Base-by-base conservation (phyloP, 2,797 vertebrate genomes). In the Labeo calbasu region DNA sequence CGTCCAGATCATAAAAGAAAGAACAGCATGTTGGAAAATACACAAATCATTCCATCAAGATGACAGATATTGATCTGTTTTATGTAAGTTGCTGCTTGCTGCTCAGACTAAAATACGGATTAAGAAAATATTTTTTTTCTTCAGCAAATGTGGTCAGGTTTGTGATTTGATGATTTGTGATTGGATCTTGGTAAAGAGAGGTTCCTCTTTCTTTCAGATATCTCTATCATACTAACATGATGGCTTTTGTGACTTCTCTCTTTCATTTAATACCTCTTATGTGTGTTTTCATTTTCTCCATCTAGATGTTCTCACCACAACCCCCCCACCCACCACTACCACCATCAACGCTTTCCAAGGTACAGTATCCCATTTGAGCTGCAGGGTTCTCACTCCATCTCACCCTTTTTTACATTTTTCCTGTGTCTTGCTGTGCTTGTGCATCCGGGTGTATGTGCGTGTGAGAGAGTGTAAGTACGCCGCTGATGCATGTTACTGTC, bases 241-340 rank as follows among this genome's bases (percentile, higher is more conserved):
- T 71, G 69, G 55, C 61, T 73, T 81, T 77, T 70, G 68, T 81
- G 53, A 85, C 80, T 68, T 73, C 77, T 57, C 77, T 95, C 93
- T 94, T 92, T 90, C 91, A 92, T 92, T 92, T 91, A 81, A 69
- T 87, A 75, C 93, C 93, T 94, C 93, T 95, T 95, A 94, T 93
- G 84, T 88, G 77, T 90, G 85, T 95, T 94, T 96, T 95, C 95
- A 96, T 95, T 96, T 96, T 97, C 95, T 92, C 94, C 97, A 98
- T 99, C 97, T 96, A 99, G 98, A 99, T 98, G 96, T 96, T 97
- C 97, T 96, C 96, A 97, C 97, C 95, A 98, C 97, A 97, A 94
- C 96, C 96, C 98, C 97, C 96, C 95, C 96, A 96, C 97, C 97
- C 96, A 96, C 96, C 96, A 94, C 94, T 94, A 94, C 94, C 91